Conservation (phyloP, 2,113 vertebrate species). For the Reinhardtius hippoglossoides region DNA sequence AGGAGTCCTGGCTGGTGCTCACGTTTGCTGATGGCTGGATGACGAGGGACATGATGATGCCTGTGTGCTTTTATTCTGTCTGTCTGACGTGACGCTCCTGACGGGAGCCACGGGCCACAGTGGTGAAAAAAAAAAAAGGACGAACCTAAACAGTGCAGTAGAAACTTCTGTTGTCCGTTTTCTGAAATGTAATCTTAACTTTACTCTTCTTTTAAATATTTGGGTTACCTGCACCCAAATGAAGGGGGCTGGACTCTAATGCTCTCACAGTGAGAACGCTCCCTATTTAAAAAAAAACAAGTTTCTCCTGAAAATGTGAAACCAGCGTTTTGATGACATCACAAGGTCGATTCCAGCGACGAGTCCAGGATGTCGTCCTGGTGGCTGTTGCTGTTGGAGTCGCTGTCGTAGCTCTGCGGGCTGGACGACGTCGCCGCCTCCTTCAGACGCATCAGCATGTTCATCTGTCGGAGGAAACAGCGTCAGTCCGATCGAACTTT, state of each 20-base stretch:
- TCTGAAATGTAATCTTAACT: constrained; percentile 81
- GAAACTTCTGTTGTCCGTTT: constrained; percentile 43
- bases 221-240: constrained; percentile 87
- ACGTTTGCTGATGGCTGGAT: constrained; percentile 35
- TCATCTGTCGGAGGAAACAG: constrained; percentile 86
- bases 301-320: background rate
- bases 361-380: constrained; percentile 96
- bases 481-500: no score
- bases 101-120: constrained; percentile 84
- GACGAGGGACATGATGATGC: constrained; percentile 40
- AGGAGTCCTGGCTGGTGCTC: constrained; percentile 34
- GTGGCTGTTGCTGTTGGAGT: constrained; percentile 97
- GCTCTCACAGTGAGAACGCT: constrained; percentile 19
- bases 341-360: constrained; percentile 93
- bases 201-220: constrained; percentile 43
- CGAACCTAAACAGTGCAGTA: constrained; percentile 56
- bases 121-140: constrained; percentile 66
- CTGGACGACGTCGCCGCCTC: constrained; percentile 97
- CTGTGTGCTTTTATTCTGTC: constrained; percentile 65
- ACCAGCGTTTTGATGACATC: constrained; percentile 65
- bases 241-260: constrained; percentile 79
- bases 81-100: constrained; percentile 75
- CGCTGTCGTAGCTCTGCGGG: constrained; percentile 97
- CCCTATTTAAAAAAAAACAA: background rate
- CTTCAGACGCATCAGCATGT: constrained; percentile 97